phyloP scores from a whole-genome alignment of 2,888 invertebrate species.

The Tachina lurida region DNA sequence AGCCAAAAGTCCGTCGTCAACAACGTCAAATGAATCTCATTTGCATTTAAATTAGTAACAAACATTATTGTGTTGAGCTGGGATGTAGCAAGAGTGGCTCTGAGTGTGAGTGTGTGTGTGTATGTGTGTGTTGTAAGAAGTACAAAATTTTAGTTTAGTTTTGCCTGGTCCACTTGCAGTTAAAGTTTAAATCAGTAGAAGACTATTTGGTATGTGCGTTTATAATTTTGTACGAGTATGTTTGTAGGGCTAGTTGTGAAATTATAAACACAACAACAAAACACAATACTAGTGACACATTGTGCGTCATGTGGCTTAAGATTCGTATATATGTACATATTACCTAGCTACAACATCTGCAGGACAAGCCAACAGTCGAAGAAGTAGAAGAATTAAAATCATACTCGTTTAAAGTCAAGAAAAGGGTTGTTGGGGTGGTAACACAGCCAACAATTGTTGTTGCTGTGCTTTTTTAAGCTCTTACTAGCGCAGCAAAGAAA shows the following conservation, averaged over 20 bases:
- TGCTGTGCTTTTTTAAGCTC: conserved; percentile 39
- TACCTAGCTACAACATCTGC: conserved; percentile 48
- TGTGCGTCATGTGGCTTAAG: conserved; percentile 75
- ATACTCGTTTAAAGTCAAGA: conserved; percentile 2
- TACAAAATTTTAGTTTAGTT: conserved; percentile 53
- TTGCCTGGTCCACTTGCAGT: conserved; percentile 64
- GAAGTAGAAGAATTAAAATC: conserved; percentile 8
- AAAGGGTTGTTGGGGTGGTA: conserved; percentile 57
- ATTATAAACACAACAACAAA: conserved; percentile 44
- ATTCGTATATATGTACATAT: conserved; percentile 38
- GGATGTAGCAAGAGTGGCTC: conserved; percentile 14
- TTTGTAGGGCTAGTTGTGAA: conserved; percentile 63
- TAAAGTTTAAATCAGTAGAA: conserved; percentile 39
- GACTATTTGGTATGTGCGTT: conserved; percentile 29
- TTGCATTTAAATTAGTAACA: conserved; percentile 83
- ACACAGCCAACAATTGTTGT: conserved; percentile 55
- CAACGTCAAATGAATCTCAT: conserved; percentile 84
- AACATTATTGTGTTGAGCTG: conserved; percentile 67
- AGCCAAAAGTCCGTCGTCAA: conserved; percentile 80
- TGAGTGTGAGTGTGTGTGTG: not conserved
- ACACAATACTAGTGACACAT: conserved; percentile 76
- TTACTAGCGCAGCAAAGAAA: conserved; percentile 44
- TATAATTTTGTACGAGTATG: conserved; percentile 77
- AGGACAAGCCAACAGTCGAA: conserved; percentile 27
- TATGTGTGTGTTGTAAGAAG: conserved; percentile 5